Conservation (phyloP, 1,140 invertebrate species). For the Colletes gigas region DNA sequence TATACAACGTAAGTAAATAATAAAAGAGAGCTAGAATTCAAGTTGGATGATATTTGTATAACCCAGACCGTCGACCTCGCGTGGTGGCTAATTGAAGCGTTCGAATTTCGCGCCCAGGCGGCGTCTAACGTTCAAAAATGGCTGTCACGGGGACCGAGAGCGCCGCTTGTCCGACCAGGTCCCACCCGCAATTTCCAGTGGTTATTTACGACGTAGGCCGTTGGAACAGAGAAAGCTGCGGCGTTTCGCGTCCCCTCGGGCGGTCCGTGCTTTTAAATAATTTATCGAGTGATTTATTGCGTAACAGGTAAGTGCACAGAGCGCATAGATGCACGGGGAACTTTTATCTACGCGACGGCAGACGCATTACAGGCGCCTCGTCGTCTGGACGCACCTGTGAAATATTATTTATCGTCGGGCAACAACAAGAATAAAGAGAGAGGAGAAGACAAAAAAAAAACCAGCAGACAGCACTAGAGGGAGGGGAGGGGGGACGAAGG, state of each 20-base stretch:
- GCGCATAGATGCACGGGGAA: constrained; percentile 39
- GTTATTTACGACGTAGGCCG: constrained; percentile 33
- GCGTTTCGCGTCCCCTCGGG: constrained; percentile 7
- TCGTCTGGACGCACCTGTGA: constrained; percentile 74
- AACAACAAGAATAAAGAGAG: constrained; percentile 46
- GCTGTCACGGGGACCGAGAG: background rate
- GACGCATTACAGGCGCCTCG: constrained; percentile 56
- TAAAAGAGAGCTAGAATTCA: too few relatives aligned
- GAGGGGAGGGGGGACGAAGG: constrained; percentile 17
- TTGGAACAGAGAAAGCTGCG: constrained; percentile 20
- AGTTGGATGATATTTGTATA: too few relatives aligned
- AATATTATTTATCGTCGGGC: constrained; percentile 76
- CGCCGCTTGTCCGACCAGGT: background rate
- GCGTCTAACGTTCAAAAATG: too few relatives aligned
- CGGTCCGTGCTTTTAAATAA: constrained; percentile 54
- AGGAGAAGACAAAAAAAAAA: constrained; percentile 30
- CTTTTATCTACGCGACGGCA: constrained; percentile 63
- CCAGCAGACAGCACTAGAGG: background rate
- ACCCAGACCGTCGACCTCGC: too few relatives aligned
- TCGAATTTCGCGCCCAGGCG: too few relatives aligned
- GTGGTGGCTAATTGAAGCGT: too few relatives aligned
- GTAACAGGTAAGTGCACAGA: constrained; percentile 58
- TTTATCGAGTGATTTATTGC: constrained; percentile 62
- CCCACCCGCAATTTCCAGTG: background rate
- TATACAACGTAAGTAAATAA: too few relatives aligned